Evolutionary conservation across 2,797 vertebrate species (phyloP), one percentile per base, ranked within the genome.

Genomic region (Mastacembelus armatus): DNA sequence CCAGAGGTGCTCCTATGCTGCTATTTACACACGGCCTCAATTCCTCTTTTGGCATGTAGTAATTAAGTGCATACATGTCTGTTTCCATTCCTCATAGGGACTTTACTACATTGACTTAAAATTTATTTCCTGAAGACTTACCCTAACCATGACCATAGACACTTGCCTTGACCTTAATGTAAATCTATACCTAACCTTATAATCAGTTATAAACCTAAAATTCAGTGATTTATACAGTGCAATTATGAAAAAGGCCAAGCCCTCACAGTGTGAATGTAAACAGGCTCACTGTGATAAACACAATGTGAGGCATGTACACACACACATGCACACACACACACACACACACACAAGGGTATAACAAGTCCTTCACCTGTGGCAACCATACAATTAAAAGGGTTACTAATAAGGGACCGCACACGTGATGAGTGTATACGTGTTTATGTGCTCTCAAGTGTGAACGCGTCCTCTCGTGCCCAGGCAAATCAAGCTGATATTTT

Each of bases 11-110:
- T 69, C 32, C 38, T 60, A 48, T 64, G 55, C 16, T 73, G 66
- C 77, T 59, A 81, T 78, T 84, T 68, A 71, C 56, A 40, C 51
- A 49, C 18, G 26, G 51, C 59, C 58, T 78, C 76, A 49, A 42
- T 89, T 89, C 83, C 83, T 74, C 80, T 87, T 88, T 83, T 71
- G 74, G 60, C 43, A 36, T 52, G 57, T 68, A 67, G 48, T 57
- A 58, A 56, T 54, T 62, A 12, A 19, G 26, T 21, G 35, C 45
- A 22, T 14, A 19, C 32, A 7, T n/a, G n/a, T n/a, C n/a, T n/a
- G n/a, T n/a, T n/a, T n/a, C n/a, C n/a, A n/a, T n/a, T n/a, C n/a
- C n/a, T n/a, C n/a, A n/a, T n/a, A n/a, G n/a, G n/a, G n/a, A n/a
- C n/a, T n/a, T n/a, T n/a, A n/a, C n/a, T n/a, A n/a, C n/a, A n/a